Evolutionary conservation across 1,140 invertebrate species (phyloP), one percentile per base, ranked within the genome.

Genomic region (Goniozus legneri): DNA sequence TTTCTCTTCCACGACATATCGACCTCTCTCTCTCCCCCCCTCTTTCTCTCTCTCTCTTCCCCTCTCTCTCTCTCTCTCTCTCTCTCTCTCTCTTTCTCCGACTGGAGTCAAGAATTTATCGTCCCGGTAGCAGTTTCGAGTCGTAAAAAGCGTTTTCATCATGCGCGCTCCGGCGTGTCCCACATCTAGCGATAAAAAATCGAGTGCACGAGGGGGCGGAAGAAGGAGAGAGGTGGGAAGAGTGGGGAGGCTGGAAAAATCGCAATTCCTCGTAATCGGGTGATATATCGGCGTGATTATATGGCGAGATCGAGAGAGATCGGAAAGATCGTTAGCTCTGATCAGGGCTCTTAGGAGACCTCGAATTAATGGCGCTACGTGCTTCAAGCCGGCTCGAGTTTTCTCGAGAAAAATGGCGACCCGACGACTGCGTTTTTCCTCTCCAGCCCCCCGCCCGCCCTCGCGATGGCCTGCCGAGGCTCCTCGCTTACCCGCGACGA

Each of bases 251-350:
- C 24, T 4, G 4, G 24, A 27, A 10, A 27, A 27, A 10, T 27
- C 24, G 24, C 34, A 22, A 37, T 48, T 58, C 45, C 55, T 56
- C n/a, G n/a, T 58, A 52, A 56, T 56, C 54, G 49, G 44, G 56
- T 58, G 24, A 27, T 27, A 27, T 27, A 6, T 27, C 24, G 4
- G 4, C 10, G 4, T 10, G 24, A 27, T 6, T 27, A 27, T 10
- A 6, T 4, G 24, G 24, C 10, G 24, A 27, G 10, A 6, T 27
- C 10, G 24, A 10, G 4, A 27, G 10, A 27, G 24, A 27, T 27
- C 24, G 24, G 24, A 27, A 6, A 27, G 24, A 27, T 4, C 24
- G 24, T n/a, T n/a, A n/a, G n/a, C n/a, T n/a, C n/a, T n/a, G n/a
- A n/a, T n/a, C n/a, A n/a, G n/a, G n/a, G n/a, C n/a, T 27, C 24